phyloP scores from a whole-genome alignment of 2,797 vertebrate species.

The Sebastes kiyomatsui region DNA sequence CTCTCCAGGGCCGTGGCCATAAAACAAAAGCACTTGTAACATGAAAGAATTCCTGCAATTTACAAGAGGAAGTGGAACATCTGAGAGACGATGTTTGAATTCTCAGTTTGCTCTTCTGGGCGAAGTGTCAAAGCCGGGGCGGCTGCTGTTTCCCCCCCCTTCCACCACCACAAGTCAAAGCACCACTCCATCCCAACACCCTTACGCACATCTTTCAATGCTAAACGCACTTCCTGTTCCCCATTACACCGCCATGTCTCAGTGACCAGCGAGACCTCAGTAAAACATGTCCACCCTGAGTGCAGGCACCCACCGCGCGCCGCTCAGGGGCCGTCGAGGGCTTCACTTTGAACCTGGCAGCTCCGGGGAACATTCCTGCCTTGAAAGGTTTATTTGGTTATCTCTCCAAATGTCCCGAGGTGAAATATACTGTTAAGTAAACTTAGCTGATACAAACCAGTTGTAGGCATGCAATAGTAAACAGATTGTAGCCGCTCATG shows the following conservation, averaged over 20 bases:
- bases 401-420: constrained; percentile 77
- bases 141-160: constrained; percentile 31
- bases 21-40: constrained; percentile 87
- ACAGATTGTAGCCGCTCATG: constrained; percentile 71
- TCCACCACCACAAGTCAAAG: constrained; percentile 25
- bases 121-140: constrained; percentile 71
- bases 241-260: constrained; percentile 39
- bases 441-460: constrained; percentile 82
- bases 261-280: constrained; percentile 63
- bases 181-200: constrained; percentile 19
- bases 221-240: constrained; percentile 60
- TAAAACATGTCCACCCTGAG: constrained; percentile 66
- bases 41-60: constrained; percentile 90
- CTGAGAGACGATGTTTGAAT: constrained; percentile 85
- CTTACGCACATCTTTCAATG: constrained; percentile 37
- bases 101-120: constrained; percentile 77
- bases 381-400: constrained; percentile 83
- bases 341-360: constrained; percentile 76
- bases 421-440: constrained; percentile 82
- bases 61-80: constrained; percentile 88
- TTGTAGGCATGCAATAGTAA: constrained; percentile 78
- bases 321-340: constrained; percentile 47
- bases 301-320: constrained; percentile 53
- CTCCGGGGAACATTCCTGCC: constrained; percentile 77
- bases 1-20: constrained; percentile 74